Base-by-base conservation (phyloP, 2,797 vertebrate species). In the Acanthurus tractus region DNA sequence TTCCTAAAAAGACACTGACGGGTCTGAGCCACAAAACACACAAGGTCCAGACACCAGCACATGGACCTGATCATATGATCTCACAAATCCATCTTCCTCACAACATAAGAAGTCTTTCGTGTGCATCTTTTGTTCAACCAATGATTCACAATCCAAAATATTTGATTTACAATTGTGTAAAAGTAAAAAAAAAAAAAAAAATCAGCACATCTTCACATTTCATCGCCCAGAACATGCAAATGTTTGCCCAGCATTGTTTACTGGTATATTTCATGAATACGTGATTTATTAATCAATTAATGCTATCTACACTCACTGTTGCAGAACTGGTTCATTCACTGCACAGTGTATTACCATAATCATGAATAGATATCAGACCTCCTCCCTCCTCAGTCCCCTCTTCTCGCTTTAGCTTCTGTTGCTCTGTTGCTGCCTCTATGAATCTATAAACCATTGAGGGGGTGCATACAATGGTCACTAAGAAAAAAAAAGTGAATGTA, bases 401-500 rank as follows among this genome's bases (percentile, higher is more conserved):
- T 62, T 44, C 29, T 66, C 36, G 58, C 49, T 81, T 75, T 17
- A 57, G 78, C 78, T 56, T 69, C 59, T 88, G 84, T 88, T 89
- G 78, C 46, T 58, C 22, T 18, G 12, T 63, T 53, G 57, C 72
- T 76, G 70, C 44, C 64, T 84, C 66, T 61, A 75, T 70, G 57
- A 87, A 84, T 86, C 40, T 64, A 70, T 64, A 56, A 85, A 79
- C 63, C 70, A 83, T 18, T 70, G 65, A 64, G 81, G 22, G 46
- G 48, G 55, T 55, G 44, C 42, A 79, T 63, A 92, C 88, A 91
- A 92, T 78, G 77, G 81, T 5, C 1, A 65, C 76, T 34, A 67
- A 78, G 71, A 73, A 23, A 71, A 63, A 63, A 63, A 66, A 62
- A 40, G 5, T 54, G 17, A 67, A 55, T n/a, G 34, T 55, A 61